These are phyloP conservation scores for Heliothis virescens DNA, from an alignment of 1,140 invertebrate genomes.

Conservation along the genomic window DNA sequence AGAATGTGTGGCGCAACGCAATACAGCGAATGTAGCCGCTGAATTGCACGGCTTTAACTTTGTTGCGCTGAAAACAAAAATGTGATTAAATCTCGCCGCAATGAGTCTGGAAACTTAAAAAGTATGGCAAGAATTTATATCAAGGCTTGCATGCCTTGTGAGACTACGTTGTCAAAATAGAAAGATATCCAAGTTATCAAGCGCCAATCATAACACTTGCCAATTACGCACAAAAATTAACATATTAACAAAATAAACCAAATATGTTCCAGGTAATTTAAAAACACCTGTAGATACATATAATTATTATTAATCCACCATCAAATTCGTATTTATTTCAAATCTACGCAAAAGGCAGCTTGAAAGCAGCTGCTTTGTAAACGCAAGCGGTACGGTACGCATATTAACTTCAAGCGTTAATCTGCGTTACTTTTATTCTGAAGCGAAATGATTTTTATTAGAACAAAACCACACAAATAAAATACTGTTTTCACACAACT, in stretches of 20 bases:
- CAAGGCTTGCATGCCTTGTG: too few relatives aligned
- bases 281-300: background rate
- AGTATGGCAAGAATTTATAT: too few relatives aligned
- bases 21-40: conserved; percentile 40
- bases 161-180: too few relatives aligned
- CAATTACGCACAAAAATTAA: too few relatives aligned
- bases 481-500: too few relatives aligned
- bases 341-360: background rate
- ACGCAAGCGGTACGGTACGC: conserved; percentile 22
- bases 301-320: too few relatives aligned
- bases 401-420: conserved; percentile 20
- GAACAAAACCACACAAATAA: too few relatives aligned
- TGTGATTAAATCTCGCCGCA: conserved; percentile 17
- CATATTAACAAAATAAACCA: too few relatives aligned
- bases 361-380: conserved; percentile 38
- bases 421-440: conserved; percentile 9
- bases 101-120: background rate
- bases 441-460: conserved; percentile 6
- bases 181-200: too few relatives aligned
- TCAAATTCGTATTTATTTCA: too few relatives aligned
- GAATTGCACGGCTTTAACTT: conserved; percentile 11
- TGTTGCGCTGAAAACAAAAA: conserved; percentile 23
- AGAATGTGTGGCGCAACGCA: conserved; percentile 43
- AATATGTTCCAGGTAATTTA: background rate
- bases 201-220: too few relatives aligned